Base-by-base conservation (phyloP, 1,140 invertebrate species). In the Atopsyche davidsoni region DNA sequence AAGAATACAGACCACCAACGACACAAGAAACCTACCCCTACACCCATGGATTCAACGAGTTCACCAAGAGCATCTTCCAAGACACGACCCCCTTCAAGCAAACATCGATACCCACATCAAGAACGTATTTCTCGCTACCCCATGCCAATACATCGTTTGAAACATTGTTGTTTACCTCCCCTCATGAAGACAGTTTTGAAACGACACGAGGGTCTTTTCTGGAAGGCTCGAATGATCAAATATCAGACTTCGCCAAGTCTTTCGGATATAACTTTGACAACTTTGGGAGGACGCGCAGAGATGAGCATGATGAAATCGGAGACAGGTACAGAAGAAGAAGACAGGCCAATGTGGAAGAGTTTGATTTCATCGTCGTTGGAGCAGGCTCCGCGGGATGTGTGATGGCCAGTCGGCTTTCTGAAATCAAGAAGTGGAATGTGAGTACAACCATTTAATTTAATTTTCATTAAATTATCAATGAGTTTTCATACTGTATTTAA, bases 361-460 rank as follows among this genome's bases (percentile, higher is more conserved):
- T 66, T 51, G 75, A 77, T 57, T 78, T 77, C 55, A 71, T 78
- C 43, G 60, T 78, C 2, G 72, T 85, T 39, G 82, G 81, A 9
- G 81, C 77, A 14, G 81, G 83, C 51, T 80, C 80, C 23, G 79
- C 81, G 2, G 83, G 83, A 23, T 79, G 77, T 59, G 82, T 84
- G 19, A 49, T 85, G 19, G 82, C 82, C 2, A 81, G 77, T 59
- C 62, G 83, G 31, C 62, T 85, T 18, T 69, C 72, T 23, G 78
- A 80, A 59, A 60, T 73, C 18, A 48, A 59, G n/a, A 35, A 73
- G 19, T 76, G 75, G 70, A 74, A 60, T 57, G 75, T 76, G 49
- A 59, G 66, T 39, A 28, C 6, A 28, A 28, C n/a, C 6, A 7
- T 28, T 28, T 28, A 7, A 28, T 7, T 28, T 28, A n/a, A 28